Percentiles rank a stretch among this genome's conserved stretches.
Evolutionary conservation across 1,140 invertebrate species (phyloP).

Genomic region (Battus philenor): DNA sequence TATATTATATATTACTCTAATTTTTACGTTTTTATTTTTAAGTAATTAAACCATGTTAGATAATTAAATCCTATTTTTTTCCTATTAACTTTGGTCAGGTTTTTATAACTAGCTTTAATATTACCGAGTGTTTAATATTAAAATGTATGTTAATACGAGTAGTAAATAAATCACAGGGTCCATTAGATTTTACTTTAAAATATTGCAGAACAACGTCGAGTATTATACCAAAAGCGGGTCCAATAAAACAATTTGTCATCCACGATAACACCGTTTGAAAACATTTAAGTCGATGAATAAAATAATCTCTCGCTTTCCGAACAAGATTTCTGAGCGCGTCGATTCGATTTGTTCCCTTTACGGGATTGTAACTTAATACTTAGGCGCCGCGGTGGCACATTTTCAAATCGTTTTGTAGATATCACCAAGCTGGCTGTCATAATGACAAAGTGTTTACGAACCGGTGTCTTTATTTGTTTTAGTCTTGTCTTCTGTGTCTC

Average conservation of each 20-base stretch:
- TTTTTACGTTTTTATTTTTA: too few species aligned
- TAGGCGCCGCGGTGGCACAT: conserved; percentile 44
- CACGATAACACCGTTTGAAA: conserved; percentile 42
- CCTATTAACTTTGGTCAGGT: too few species aligned
- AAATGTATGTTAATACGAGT: conserved; percentile 5
- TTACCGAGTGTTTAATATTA: too few species aligned
- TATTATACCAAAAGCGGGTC: conserved; percentile 21
- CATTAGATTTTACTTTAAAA: conserved; percentile 8
- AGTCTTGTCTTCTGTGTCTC: conserved; percentile 27
- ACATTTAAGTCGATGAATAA: conserved; percentile 45
- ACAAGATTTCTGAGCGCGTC: conserved; percentile 34
- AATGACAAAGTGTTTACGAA: conserved; percentile 53
- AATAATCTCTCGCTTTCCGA: conserved; percentile 40
- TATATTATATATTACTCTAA: too few species aligned
- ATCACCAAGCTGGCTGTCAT: conserved; percentile 42
- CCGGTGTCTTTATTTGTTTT: conserved; percentile 36
- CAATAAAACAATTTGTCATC: conserved; percentile 47
- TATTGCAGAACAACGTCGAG: conserved; percentile 8
- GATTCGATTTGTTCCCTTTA: conserved; percentile 46
- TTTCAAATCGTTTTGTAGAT: conserved; percentile 44
- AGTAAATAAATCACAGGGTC: conserved; percentile 4
- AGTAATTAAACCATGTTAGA: too few species aligned
- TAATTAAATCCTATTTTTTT: too few species aligned
- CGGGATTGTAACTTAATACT: conserved; percentile 54
- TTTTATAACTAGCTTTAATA: too few species aligned